phyloP scores from a whole-genome alignment of 2,113 vertebrate species.

The Caranx ignobilis region DNA sequence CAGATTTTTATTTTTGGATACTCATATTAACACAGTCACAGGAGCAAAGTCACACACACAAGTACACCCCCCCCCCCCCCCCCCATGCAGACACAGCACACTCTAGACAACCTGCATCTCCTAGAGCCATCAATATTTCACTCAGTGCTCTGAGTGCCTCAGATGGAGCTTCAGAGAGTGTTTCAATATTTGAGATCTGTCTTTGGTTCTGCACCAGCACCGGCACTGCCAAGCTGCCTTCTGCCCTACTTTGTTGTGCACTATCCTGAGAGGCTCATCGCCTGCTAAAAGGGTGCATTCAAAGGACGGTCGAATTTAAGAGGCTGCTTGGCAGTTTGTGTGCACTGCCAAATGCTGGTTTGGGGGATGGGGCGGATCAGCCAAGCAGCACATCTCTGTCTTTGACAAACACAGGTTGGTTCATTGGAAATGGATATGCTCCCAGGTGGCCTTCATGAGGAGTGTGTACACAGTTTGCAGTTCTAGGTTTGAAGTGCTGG shows the following conservation, averaged over 20 bases:
- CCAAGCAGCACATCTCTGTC: conserved; percentile 35
- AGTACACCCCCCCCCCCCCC: conserved; percentile 2
- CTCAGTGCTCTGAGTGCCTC: conserved; percentile 59
- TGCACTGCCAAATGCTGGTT: conserved; percentile 24
- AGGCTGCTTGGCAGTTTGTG: conserved; percentile 23
- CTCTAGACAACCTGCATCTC: conserved; percentile 27
- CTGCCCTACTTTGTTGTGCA: conserved; percentile 66
- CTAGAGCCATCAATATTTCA: conserved; percentile 76
- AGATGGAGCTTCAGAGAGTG: conserved; percentile 37
- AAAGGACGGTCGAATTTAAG: conserved; percentile 41
- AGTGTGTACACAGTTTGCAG: conserved; percentile 28
- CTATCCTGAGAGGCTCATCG: conserved; percentile 45
- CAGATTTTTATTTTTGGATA: conserved; percentile 17
- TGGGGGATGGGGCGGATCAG: conserved; percentile 31
- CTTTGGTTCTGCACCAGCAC: conserved; percentile 48
- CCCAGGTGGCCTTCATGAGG: conserved; percentile 40
- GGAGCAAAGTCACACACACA: conserved; percentile 15
- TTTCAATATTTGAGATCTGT: conserved; percentile 46
- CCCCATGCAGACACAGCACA: conserved; percentile 5
- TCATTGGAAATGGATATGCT: conserved; percentile 61
- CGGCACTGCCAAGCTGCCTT: conserved; percentile 35
- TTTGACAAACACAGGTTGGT: conserved; percentile 60
- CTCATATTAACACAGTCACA: not conserved
- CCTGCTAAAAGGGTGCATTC: conserved; percentile 29
- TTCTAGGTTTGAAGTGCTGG: conserved; percentile 3